Evolutionary conservation across 2,797 vertebrate species (phyloP).

Genomic region (Xenentodon cancila): DNA sequence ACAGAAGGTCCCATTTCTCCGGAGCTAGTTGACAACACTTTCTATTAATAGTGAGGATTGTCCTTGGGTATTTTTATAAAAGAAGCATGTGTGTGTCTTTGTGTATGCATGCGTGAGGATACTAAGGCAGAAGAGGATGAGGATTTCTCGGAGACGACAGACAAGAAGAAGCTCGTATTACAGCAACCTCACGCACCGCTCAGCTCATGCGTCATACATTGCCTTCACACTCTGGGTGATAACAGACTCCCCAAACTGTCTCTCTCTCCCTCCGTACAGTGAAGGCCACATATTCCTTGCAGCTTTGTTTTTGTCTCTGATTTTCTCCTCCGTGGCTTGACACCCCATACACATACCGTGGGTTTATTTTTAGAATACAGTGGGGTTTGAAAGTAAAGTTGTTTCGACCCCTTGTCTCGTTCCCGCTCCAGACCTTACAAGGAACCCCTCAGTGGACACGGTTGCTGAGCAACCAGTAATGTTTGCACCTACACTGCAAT

Average conservation of each 20-base stretch:
- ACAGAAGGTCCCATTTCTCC: constrained; percentile 78
- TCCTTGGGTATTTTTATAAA: constrained; percentile 83
- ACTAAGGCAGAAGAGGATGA: constrained; percentile 64
- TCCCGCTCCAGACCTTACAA: constrained; percentile 81
- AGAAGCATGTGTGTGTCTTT: constrained; percentile 60
- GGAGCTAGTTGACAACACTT: constrained; percentile 78
- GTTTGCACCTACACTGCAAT: constrained; percentile 66
- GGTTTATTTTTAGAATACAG: constrained; percentile 74
- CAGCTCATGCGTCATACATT: constrained; percentile 35
- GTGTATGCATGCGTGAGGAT: constrained; percentile 22
- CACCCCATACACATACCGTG: constrained; percentile 20
- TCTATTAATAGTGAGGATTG: constrained; percentile 82
- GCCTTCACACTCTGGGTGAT: constrained; percentile 5
- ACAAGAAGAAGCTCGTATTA: constrained; percentile 54
- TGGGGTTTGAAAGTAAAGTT: constrained; percentile 70
- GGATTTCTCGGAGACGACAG: constrained; percentile 68
- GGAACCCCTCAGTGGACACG: constrained; percentile 65
- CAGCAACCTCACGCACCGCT: constrained; percentile 38
- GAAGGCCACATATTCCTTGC: constrained; percentile 46
- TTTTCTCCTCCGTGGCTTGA: constrained; percentile 34
- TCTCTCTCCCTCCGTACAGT: constrained; percentile 25
- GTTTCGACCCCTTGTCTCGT: constrained; percentile 72
- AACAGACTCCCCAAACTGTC: constrained; percentile 12
- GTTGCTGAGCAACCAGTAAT: constrained; percentile 71
- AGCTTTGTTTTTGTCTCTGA: constrained; percentile 40